Base-by-base conservation (phyloP, 1,140 invertebrate genomes). In the Caerostris darwini region DNA sequence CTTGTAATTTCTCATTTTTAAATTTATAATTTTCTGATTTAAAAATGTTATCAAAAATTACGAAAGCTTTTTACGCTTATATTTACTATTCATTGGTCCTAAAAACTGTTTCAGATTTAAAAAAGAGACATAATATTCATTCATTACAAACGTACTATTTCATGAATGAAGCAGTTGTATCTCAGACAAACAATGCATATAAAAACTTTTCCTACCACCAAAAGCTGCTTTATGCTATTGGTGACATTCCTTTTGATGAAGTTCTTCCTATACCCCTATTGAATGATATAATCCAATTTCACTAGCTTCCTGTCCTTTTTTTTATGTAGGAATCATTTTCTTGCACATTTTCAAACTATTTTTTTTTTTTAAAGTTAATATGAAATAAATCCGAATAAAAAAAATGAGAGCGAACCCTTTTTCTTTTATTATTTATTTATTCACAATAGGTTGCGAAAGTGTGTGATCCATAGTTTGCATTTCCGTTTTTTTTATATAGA, bases 401-500 rank as follows among this genome's bases (percentile, higher is more conserved):
- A 12, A 50, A 77, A 14, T 50, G 50, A 34, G 34, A 50, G 71
- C 8, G 71, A 53, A 77, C 7, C 7, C 3, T 77, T 77, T 77
- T 77, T 50, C 53, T 8, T 3, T 12, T 34, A 12, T 77, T 14
- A 77, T 8, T 17, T 64, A 12, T 77, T 34, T 34, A 34, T 34
- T 34, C 34, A 34, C 34, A 34, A 34, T 34, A 34, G 12, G n/a
- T 8, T 53, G 10, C 7, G 71, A 77, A 77, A 77, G 34, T 77
- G 34, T 77, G 71, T 77, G 50, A 53, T 77, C 67, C 67, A 2
- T 71, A 71, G 67, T 71, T 77, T 50, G 8, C 71, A 50, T 77
- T 53, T 77, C 71, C 71, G 71, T 77, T 77, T 77, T 77, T 50
- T 77, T 10, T 77, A 12, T 53, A 50, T 67, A n/a, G 61, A 67